Base-by-base conservation (phyloP, 2,888 invertebrate species). In the Tetragonisca angustula region DNA sequence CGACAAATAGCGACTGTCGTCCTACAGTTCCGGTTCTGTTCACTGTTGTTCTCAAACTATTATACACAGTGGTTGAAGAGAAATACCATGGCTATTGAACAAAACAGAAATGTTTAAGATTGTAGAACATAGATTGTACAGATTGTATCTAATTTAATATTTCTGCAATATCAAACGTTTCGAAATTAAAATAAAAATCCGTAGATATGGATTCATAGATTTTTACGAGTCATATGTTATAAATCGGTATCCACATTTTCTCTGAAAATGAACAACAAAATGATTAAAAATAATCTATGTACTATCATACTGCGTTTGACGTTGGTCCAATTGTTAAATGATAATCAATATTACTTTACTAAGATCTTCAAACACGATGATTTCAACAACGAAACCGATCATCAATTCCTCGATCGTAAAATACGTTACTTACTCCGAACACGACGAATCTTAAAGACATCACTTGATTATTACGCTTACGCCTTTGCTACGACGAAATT, bases 371-470 rank as follows among this genome's bases (percentile, higher is more conserved):
- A 64, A 11, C 19, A 62, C 21, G 27, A 27, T 27, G 56, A 17
- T 70, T 15, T 9, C n/a, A n/a, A n/a, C 36, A 36, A 27, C 27
- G 27, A 27, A 64, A 4, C 36, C 15, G 61, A 52, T 50, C 49
- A 36, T 49, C 59, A 76, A 61, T 83, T 27, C 52, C 61, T 52
- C 77, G 56, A 74, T 74, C 17, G n/a, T 24, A 15, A 15, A 73
- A 84, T 67, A 64, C 73, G 54, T 61, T 76, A 73, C 83, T 72
- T 75, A 59, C 70, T 72, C 72, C 68, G 43, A 17, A 54, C 70
- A 69, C 52, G 36, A 32, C 17, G 52, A 21, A 61, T 27, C 13
- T 49, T 13, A 17, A 32, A 56, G 3, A 21, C 9, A 36, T 9
- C 50, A 49, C 54, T 36, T 15, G 2, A 49, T 15, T 27, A 19